Conservation (phyloP, 2,113 vertebrate species). For the Pedionomus torquatus region DNA sequence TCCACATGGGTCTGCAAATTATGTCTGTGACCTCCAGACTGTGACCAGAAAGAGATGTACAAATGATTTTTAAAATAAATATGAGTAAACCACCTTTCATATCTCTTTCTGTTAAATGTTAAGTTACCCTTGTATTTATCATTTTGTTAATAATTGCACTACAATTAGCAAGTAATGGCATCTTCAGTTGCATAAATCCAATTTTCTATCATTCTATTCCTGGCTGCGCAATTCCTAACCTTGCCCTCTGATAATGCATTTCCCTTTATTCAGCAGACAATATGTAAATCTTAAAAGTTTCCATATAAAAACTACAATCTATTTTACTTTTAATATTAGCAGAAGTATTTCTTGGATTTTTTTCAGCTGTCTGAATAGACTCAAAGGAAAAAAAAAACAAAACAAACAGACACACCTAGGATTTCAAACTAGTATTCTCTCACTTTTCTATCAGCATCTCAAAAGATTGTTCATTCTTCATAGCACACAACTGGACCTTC, state of each 20-base stretch:
- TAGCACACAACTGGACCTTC: neutral
- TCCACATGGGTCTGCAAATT: neutral
- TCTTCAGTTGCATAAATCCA: neutral
- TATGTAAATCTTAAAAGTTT: neutral
- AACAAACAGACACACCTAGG: rapidly evolving
- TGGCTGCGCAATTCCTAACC: neutral
- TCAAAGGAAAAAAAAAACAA: neutral
- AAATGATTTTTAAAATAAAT: neutral
- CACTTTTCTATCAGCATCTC: neutral
- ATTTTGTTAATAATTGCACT: neutral
- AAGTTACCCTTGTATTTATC: neutral
- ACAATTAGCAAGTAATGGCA: neutral
- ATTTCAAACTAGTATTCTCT: neutral
- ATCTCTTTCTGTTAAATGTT: neutral
- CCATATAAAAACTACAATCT: neutral
- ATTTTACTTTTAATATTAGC: neutral
- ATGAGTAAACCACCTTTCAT: neutral
- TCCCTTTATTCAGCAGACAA: neutral
- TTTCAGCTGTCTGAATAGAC: neutral
- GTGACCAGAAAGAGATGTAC: neutral
- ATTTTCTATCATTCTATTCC: neutral
- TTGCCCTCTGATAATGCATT: neutral
- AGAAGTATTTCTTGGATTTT: neutral
- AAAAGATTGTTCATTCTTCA: neutral
- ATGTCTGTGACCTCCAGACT: neutral